phyloP scores from a whole-genome alignment of 2,797 vertebrate species.

The Eulemur rubriventer region DNA sequence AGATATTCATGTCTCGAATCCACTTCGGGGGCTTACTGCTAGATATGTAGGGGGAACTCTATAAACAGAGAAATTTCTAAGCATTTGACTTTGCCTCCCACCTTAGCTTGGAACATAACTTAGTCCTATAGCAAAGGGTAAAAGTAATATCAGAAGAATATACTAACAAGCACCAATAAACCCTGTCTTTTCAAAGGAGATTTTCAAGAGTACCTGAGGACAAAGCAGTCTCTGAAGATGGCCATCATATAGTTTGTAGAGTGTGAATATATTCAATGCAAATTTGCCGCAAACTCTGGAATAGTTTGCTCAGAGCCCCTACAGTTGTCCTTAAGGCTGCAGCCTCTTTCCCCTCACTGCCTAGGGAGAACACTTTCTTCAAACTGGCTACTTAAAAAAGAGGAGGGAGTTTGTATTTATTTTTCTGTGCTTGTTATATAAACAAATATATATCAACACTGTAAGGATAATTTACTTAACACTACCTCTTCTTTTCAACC shows the following conservation, averaged over 20 bases:
- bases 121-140: not conserved
- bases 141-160: slow-evolving; percentile 1
- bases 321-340: not conserved
- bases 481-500: not conserved
- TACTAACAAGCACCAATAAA: not conserved
- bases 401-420: slow-evolving; percentile 42
- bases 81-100: slow-evolving; percentile 46
- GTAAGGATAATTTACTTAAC: slow-evolving; percentile 54
- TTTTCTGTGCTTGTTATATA: slow-evolving; percentile 55
- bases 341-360: not conserved
- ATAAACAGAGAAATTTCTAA: not conserved
- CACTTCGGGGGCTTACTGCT: slow-evolving; percentile 18
- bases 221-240: not conserved
- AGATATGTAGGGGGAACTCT: not conserved
- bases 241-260: not conserved
- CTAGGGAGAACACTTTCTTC: not conserved
- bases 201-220: slow-evolving; percentile 11
- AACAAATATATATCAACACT: slow-evolving; percentile 50
- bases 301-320: not conserved
- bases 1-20: slow-evolving; percentile 5
- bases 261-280: not conserved
- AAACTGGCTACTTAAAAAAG: slow-evolving; percentile 39
- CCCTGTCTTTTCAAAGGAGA: slow-evolving; percentile 30
- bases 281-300: not conserved
- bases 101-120: not conserved